A percentile compares a stretch with the other conserved stretches of the same genome.
Evolutionary conservation across 2,797 vertebrate genomes (phyloP).

Genomic region (Neosalanx taihuensis): DNA sequence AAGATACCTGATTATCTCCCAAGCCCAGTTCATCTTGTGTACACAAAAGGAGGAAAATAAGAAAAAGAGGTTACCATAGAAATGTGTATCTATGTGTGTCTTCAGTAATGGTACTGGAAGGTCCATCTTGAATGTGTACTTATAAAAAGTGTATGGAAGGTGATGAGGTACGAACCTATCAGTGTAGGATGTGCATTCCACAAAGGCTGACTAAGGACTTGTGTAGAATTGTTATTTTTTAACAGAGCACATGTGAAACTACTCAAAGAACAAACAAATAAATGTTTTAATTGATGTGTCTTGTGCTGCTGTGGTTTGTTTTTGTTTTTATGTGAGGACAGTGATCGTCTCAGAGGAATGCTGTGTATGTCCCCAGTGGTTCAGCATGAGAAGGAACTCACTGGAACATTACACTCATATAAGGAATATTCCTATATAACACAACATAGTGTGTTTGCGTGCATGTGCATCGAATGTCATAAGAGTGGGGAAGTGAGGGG

Average conservation of each 20-base stretch:
- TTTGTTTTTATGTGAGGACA: neutral
- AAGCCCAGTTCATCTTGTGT: neutral
- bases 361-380: neutral
- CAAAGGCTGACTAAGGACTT: conserved; percentile 30
- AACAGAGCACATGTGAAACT: conserved; percentile 44
- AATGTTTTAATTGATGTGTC: conserved; percentile 58
- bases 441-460: neutral
- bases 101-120: conserved; percentile 19
- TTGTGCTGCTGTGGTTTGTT: conserved; percentile 8
- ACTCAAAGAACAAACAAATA: conserved; percentile 54
- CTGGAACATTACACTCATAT: neutral
- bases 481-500: neutral
- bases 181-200: conserved; percentile 18
- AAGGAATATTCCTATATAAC: neutral
- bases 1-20: conserved; percentile 26
- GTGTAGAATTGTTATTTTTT: conserved; percentile 37
- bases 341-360: neutral
- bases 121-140: conserved; percentile 40
- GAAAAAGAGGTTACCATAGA: conserved; percentile 21
- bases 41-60: conserved; percentile 11
- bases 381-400: conserved; percentile 1
- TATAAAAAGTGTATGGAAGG: conserved; percentile 36
- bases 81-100: conserved; percentile 21
- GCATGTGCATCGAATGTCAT: neutral
- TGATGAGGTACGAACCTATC: conserved; percentile 25